A percentile compares a stretch with the other conserved stretches of the same genome.
These are phyloP conservation scores for Drosophila diplacantha DNA, from an alignment of 2,888 invertebrate genomes.

Conservation along the genomic window DNA sequence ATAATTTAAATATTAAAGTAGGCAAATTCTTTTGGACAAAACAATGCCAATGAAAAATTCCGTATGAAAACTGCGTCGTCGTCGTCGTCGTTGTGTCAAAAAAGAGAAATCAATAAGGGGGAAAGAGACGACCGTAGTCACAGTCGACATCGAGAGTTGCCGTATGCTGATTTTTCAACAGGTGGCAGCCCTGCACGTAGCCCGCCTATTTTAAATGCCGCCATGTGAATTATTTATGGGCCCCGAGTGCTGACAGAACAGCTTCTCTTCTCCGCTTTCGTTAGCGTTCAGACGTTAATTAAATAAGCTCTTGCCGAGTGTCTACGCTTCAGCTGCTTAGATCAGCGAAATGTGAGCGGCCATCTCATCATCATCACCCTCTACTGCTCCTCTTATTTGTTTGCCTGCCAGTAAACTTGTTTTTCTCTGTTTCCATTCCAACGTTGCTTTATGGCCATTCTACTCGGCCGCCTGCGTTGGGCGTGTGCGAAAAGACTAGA, in stretches of 20 bases:
- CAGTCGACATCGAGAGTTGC: background rate
- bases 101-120: slow-evolving; percentile 58
- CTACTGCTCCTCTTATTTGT: slow-evolving; percentile 33
- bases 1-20: slow-evolving; percentile 1
- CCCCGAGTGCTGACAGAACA: slow-evolving; percentile 26
- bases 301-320: slow-evolving; percentile 54
- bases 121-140: slow-evolving; percentile 5
- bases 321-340: slow-evolving; percentile 45
- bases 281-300: slow-evolving; percentile 59
- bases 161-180: background rate
- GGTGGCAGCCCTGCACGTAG: slow-evolving; percentile 5
- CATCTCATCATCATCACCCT: slow-evolving; percentile 19
- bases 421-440: slow-evolving; percentile 27
- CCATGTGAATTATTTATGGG: slow-evolving; percentile 14
- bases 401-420: slow-evolving; percentile 54
- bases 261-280: slow-evolving; percentile 35
- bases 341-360: slow-evolving; percentile 50
- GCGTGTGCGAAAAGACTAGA: slow-evolving; percentile 46
- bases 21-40: slow-evolving; percentile 61
- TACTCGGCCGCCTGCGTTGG: slow-evolving; percentile 40
- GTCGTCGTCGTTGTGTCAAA: slow-evolving; percentile 51
- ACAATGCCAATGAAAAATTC: slow-evolving; percentile 57
- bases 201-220: slow-evolving; percentile 11
- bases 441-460: slow-evolving; percentile 44
- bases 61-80: slow-evolving; percentile 54